Base-by-base conservation (phyloP, 2,888 invertebrate genomes). In the Scrobipalpa atriplicella region DNA sequence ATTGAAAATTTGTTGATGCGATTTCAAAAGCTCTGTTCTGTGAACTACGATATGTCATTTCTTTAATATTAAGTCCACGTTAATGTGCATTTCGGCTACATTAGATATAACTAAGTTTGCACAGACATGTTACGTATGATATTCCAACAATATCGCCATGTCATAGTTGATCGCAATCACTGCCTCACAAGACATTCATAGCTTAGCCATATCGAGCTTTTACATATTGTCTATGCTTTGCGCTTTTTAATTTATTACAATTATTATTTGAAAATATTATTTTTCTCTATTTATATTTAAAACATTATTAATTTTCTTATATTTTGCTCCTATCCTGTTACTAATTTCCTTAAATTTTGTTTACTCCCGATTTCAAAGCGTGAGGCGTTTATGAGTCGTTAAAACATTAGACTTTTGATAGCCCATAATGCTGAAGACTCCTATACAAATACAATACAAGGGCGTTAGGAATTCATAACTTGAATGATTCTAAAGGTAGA, bases 171-270 rank as follows among this genome's bases (percentile, higher is more conserved):
- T 85, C 87, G 92, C 90, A 90, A 89, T 92, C 92, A 92, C 91
- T 92, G 92, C 92, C 92, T 92, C 92, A 90, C 92, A 84, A 87
- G 81, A 92, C 92, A 92, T 92, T 92, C 92, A 90, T 92, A 89
- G 92, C 92, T 92, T 90, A 86, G 82, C 86, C 84, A 83, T 86
- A 82, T 82, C 81, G 83, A 89, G 89, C 90, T 89, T 88, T 78
- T 84, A 86, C 83, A 81, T 80, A 84, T 75, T 78, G 84, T 88
- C 85, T 88, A 85, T 86, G 90, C 90, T 91, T 91, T 85, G 81
- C 84, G 91, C 92, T 92, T 92, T 72, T 90, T 90, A 83, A 83
- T 82, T 81, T 83, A 80, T 83, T 84, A 81, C 83, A 83, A 83
- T 73, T 80, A 80, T 84, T 82, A 74, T 79, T n/a, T n/a, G n/a